Percentiles rank a stretch among this genome's conserved stretches.
phyloP scores from a whole-genome alignment of 2,113 vertebrate genomes.

The Equus przewalskii region DNA sequence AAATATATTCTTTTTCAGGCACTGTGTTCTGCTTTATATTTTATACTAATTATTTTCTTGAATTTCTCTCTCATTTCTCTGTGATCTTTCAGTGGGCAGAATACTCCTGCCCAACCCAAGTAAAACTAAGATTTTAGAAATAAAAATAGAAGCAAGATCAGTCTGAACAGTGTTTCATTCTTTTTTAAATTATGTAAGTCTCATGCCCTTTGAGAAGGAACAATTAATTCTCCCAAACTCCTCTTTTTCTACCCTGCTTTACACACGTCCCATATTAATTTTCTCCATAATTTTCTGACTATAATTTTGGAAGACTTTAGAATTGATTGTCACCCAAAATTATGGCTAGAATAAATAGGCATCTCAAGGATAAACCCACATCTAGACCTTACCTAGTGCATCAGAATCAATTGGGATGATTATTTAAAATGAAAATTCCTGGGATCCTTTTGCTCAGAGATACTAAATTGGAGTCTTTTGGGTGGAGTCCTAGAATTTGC shows the following conservation, averaged over 20 bases:
- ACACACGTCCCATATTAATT: constrained; percentile 43
- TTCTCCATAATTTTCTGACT: constrained; percentile 54
- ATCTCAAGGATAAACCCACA: accelerated
- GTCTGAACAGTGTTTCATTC: neutral
- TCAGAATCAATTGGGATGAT: neutral
- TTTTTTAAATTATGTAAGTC: constrained; percentile 16
- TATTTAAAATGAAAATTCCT: constrained; percentile 24
- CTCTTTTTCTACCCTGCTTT: constrained; percentile 37
- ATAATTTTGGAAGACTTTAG: neutral
- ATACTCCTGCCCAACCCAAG: neutral
- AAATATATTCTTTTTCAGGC: neutral
- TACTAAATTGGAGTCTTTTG: constrained; percentile 34
- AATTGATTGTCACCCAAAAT: neutral
- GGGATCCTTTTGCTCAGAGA: neutral
- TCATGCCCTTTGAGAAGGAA: constrained; percentile 56
- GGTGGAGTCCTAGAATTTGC: constrained; percentile 2
- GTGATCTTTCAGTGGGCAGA: neutral
- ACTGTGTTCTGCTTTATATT: neutral
- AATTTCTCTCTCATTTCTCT: neutral
- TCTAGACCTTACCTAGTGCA: neutral
- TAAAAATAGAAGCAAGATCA: constrained; percentile 57
- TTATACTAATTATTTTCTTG: neutral
- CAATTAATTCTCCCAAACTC: neutral
- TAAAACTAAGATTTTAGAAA: neutral
- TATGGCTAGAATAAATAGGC: constrained; percentile 47